Evolutionary conservation across 2,113 vertebrate genomes (phyloP), one percentile per base, ranked within the genome.

Genomic region (Malurus melanocephalus): DNA sequence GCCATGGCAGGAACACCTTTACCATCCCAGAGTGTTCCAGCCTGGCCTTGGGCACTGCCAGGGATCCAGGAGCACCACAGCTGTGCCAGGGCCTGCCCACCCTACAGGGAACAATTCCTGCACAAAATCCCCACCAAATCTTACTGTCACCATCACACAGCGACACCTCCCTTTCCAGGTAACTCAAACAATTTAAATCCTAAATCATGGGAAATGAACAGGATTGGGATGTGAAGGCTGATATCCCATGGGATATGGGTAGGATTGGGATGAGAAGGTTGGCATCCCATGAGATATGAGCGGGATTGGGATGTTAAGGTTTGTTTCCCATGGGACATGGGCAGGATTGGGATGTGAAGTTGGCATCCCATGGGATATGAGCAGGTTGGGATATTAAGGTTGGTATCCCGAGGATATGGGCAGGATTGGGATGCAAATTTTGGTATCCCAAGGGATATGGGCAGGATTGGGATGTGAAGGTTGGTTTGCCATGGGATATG

Each of bases 21-120:
- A 15, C 38, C 21, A 3, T 4, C n/a, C 76, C 76, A 53, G 23
- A 28, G 1, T 28, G 60, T 26, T 73, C 76, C 64, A 6, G 32
- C 51, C 52, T 40, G 76, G 67, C 67, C 38, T 57, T 8, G 76
- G 59, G 2, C 52, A 59, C 27, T 73, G 5, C 26, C 76, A 73
- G 52, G 60, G 67, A 66, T 59, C 8, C 73, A 62, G 60, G 67
- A 23, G 16, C 67, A 87, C 52, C 67, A 7, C 67, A 66, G 67
- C 38, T 10, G 1, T 23, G 1, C 51, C 67, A 65, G 51, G 4
- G 1, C 32, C 57, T 64, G 0, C 0, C 6, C 43, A 1, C 32
- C n/a, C 38, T 52, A 1, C 51, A 72, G 45, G 1, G 2, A 51
- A 2, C 1, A 46, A 87, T 46, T 33, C n/a, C 77, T 67, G 1